Conservation (phyloP, 1,140 invertebrate genomes). For the Drosophila serrata region DNA sequence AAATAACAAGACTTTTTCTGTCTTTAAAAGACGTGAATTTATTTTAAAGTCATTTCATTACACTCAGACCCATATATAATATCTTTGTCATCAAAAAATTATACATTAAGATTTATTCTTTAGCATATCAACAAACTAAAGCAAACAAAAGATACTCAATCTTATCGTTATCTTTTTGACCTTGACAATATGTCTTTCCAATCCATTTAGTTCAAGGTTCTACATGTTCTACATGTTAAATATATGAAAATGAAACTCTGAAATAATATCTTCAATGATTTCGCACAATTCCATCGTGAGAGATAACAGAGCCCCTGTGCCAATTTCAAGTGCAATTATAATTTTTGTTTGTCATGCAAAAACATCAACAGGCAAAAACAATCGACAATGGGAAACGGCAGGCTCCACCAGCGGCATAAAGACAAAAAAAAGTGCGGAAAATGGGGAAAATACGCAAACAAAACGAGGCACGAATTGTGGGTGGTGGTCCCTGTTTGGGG, state of each 20-base stretch:
- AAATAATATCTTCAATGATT: conserved; percentile 43
- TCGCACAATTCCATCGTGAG: conserved; percentile 36
- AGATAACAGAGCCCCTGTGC: conserved; percentile 53
- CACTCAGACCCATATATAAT: background rate
- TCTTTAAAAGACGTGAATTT: background rate
- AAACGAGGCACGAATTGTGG: conserved; percentile 53
- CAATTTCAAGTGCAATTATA: conserved; percentile 81
- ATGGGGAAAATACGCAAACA: conserved; percentile 55
- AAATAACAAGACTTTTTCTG: background rate
- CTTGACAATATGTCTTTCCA: conserved; percentile 16
- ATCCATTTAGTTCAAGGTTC: conserved; percentile 51
- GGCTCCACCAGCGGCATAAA: conserved; percentile 15
- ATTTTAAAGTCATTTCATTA: accelerated
- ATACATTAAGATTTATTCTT: background rate
- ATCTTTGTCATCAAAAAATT: background rate
- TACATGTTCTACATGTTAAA: conserved; percentile 5
- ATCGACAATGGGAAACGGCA: conserved; percentile 51
- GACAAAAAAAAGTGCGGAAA: conserved; percentile 20
- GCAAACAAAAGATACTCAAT: background rate
- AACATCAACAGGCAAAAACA: conserved; percentile 67
- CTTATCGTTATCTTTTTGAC: conserved; percentile 40
- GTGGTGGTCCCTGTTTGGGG: background rate
- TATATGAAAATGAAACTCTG: conserved; percentile 19
- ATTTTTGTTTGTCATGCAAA: conserved; percentile 82
- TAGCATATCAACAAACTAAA: background rate